Percentiles rank a stretch among this genome's conserved stretches.
Conservation (phyloP, 2,113 vertebrate species). For the Gambusia affinis region DNA sequence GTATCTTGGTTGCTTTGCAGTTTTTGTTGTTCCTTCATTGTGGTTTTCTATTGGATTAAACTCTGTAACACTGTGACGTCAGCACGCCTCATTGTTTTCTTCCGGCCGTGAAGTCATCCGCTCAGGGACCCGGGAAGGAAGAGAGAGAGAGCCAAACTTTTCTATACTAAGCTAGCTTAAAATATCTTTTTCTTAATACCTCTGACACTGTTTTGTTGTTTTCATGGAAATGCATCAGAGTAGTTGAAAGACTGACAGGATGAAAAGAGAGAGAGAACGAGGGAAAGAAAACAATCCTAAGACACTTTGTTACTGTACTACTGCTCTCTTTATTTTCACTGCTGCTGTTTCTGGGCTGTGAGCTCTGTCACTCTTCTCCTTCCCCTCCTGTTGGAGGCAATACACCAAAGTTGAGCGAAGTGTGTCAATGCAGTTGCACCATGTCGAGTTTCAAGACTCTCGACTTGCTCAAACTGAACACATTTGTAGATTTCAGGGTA, state of each 20-base stretch:
- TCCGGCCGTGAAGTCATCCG: no score
- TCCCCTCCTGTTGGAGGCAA: slow-evolving; percentile 35
- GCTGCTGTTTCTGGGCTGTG: slow-evolving; percentile 39
- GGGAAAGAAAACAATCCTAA: slow-evolving; percentile 10
- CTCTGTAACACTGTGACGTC: no score
- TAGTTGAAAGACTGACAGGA: slow-evolving; percentile 50
- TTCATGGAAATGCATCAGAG: slow-evolving; percentile 76
- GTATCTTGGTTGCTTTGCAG: no score
- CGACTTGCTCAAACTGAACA: slow-evolving; percentile 39
- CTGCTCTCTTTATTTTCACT: slow-evolving; percentile 49
- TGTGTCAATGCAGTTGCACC: slow-evolving; percentile 24
- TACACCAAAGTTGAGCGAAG: slow-evolving; percentile 46
- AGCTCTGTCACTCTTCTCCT: slow-evolving; percentile 46
- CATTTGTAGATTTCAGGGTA: slow-evolving; percentile 44
- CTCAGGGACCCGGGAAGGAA: no score
- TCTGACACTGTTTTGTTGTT: slow-evolving; percentile 66
- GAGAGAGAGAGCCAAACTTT: no score
- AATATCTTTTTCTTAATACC: no score
- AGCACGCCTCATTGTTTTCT: no score
- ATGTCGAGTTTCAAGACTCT: slow-evolving; percentile 48
- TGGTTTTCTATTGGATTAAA: no score
- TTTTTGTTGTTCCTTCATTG: no score
- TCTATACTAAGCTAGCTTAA: no score
- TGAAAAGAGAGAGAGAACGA: slow-evolving; percentile 1
- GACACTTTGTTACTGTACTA: slow-evolving; percentile 52